Base-by-base conservation (phyloP, 2,113 vertebrate species). In the Oncorhynchus gorbuscha region DNA sequence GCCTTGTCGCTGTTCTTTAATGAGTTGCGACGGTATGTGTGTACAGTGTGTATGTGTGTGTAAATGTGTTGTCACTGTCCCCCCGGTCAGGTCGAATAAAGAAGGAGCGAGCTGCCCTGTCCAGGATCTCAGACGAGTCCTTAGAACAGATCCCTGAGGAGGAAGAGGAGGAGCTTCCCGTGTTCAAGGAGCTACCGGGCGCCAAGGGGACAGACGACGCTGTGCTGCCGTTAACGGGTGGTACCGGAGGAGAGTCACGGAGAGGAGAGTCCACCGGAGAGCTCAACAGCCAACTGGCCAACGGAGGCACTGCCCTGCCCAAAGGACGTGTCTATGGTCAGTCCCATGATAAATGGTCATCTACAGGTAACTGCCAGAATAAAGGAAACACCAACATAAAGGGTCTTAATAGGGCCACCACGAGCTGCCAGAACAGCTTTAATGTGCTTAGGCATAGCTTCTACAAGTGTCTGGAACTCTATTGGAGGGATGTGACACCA, bases 121-220 rank as follows among this genome's bases (percentile, higher is more conserved):
- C 96, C 7, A 93, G 94, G 82, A 95, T 96, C 86, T 99, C 97
- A 18, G 94, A 97, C 39, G 98, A 99, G 92, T 98, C 96, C 78
- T 93, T 99, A 82, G 95, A 94, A 89, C 98, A 99, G 92, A 97
- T 95, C 78, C 96, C 95, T 2, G 96, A 97, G 74, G 95, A 93
- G 86, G 96, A 45, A 12, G 39, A 93, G 74, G 95, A 93, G 74
- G 97, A 98, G 81, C 93, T 93, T 35, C 95, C 97, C 0, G 97
- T 98, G 69, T 99, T 99, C 79, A 98, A 96, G 90, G 98, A 99
- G 89, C 94, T 99, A 11, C 98, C 98, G 0, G 98, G 98, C 76
- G 95, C 95, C 71, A 98, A 95, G 86, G 87, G 91, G 18, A 94
- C 87, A 0, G 97, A 98, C 0, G 97, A 98, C 82, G 95, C 96